Conservation (phyloP, 1,140 invertebrate species). For the Antheraea pernyi region DNA sequence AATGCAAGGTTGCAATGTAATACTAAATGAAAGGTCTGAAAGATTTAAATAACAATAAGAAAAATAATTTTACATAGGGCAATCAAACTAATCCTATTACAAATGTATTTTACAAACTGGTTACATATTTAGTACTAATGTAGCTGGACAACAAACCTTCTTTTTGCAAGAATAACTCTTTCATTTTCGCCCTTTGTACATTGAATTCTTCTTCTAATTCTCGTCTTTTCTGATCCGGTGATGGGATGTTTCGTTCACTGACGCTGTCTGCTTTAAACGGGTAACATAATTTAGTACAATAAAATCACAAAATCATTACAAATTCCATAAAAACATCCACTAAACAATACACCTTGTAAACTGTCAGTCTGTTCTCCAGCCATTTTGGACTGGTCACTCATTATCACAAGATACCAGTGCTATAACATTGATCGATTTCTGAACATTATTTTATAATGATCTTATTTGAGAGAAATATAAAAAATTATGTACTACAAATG, state of each 20-base stretch:
- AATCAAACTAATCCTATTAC: neutral
- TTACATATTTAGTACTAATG: neutral
- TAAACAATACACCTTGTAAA: slow-evolving; percentile 61
- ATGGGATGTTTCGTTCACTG: slow-evolving; percentile 32
- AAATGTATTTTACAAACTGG: neutral
- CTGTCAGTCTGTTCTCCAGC: slow-evolving; percentile 44
- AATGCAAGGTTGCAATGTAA: too few species aligned
- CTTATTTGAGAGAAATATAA: slow-evolving; percentile 16
- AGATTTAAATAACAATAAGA: too few species aligned
- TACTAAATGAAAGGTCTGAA: too few species aligned
- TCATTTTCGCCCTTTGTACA: slow-evolving; percentile 93
- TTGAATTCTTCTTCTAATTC: slow-evolving; percentile 92
- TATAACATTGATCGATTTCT: slow-evolving; percentile 24
- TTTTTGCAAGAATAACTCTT: slow-evolving; percentile 94
- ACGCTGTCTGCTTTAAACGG: slow-evolving; percentile 63
- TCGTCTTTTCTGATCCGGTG: slow-evolving; percentile 53
- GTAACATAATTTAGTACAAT: slow-evolving; percentile 61
- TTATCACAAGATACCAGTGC: slow-evolving; percentile 24
- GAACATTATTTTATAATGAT: slow-evolving; percentile 27
- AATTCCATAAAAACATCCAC: slow-evolving; percentile 20
- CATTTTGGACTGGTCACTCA: slow-evolving; percentile 44
- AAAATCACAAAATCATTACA: slow-evolving; percentile 21
- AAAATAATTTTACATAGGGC: too few species aligned
- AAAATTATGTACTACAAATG: slow-evolving; percentile 16
- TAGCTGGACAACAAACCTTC: slow-evolving; percentile 82